phyloP scores from a whole-genome alignment of 1,140 invertebrate species.

The Drosophila arawakana region DNA sequence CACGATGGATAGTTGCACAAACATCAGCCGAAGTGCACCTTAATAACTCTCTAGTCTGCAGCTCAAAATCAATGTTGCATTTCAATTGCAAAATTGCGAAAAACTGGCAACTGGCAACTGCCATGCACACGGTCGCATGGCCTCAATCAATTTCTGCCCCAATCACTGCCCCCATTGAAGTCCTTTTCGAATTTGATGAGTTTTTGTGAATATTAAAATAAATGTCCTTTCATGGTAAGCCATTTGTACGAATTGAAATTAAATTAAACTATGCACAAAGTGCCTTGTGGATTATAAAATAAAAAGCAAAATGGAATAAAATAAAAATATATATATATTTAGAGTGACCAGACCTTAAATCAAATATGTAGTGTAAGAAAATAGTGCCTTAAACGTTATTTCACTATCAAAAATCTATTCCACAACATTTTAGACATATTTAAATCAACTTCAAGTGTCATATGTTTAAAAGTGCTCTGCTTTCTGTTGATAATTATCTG shows the following conservation, averaged over 20 bases:
- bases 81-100: conserved; percentile 73
- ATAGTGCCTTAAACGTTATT: neutral
- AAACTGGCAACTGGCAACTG: conserved; percentile 52
- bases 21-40: conserved; percentile 53
- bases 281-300: conserved; percentile 46
- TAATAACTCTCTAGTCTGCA: conserved; percentile 68
- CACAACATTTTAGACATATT: neutral
- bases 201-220: conserved; percentile 74
- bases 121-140: conserved; percentile 29
- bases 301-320: neutral
- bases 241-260: conserved; percentile 56
- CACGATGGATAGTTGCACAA: conserved; percentile 32
- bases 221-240: conserved; percentile 53
- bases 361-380: neutral
- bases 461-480: neutral
- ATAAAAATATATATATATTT: neutral
- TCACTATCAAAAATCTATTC: neutral
- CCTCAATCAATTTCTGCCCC: conserved; percentile 32
- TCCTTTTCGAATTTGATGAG: conserved; percentile 26
- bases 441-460: neutral
- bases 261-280: conserved; percentile 73
- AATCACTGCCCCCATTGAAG: conserved; percentile 1
- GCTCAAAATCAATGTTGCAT: conserved; percentile 80
- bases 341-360: neutral
- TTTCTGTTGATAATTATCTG: neutral